phyloP scores from a whole-genome alignment of 2,888 invertebrate genomes.

The Diarsia mendica region DNA sequence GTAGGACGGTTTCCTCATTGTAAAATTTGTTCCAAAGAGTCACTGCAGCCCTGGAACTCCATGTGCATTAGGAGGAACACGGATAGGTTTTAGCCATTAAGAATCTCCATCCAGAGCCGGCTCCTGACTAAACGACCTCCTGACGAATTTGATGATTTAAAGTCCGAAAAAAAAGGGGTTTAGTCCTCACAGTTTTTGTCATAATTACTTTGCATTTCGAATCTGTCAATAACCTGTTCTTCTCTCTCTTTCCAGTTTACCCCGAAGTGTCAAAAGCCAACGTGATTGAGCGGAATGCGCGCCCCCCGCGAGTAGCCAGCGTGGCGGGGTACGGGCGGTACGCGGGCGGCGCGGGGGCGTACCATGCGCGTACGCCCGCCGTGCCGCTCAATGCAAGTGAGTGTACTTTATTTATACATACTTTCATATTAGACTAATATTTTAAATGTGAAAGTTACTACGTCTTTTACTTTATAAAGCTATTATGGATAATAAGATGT shows the following conservation, averaged over 20 bases:
- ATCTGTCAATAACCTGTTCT: not conserved
- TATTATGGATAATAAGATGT: not conserved
- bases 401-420: slow-evolving; percentile 65
- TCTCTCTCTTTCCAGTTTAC: slow-evolving; percentile 61
- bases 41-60: too few relatives aligned
- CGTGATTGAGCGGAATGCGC: slow-evolving; percentile 52
- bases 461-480: not conserved
- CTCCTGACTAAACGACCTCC: too few relatives aligned
- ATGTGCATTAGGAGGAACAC: too few relatives aligned
- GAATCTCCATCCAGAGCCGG: too few relatives aligned
- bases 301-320: slow-evolving; percentile 71
- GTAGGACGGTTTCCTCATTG: too few relatives aligned
- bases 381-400: slow-evolving; percentile 88
- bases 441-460: not conserved
- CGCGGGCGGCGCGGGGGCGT: slow-evolving; percentile 84
- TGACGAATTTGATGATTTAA: too few relatives aligned
- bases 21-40: too few relatives aligned
- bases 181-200: not conserved
- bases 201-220: not conserved
- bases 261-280: slow-evolving; percentile 30
- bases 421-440: not conserved
- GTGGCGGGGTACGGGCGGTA: slow-evolving; percentile 88
- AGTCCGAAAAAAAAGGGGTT: too few relatives aligned
- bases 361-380: slow-evolving; percentile 86
- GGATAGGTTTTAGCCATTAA: too few relatives aligned